Evolutionary conservation across 2,797 vertebrate species (phyloP).

Genomic region (Glossophaga mutica): DNA sequence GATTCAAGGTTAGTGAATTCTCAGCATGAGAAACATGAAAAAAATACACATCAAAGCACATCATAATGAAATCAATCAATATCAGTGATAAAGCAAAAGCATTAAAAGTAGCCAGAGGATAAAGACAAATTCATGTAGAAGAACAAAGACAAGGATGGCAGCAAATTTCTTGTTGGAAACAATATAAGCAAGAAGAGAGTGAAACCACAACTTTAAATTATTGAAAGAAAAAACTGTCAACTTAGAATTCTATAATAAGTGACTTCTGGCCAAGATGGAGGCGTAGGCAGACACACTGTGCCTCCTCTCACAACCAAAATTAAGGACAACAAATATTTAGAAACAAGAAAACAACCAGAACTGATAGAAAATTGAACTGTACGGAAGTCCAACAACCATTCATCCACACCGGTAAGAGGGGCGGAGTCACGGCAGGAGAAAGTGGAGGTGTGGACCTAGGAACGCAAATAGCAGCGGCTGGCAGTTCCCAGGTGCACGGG

Average conservation of each 20-base stretch:
- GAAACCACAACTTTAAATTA: neutral
- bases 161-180: neutral
- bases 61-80: constrained; percentile 13
- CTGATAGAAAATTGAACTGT: too few species aligned
- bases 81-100: neutral
- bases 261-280: too few species aligned
- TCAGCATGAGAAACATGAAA: neutral
- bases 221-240: neutral
- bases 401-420: too few species aligned
- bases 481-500: too few species aligned
- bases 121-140: neutral
- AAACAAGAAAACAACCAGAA: too few species aligned
- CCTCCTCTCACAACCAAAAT: too few species aligned
- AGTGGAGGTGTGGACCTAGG: too few species aligned
- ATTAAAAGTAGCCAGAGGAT: neutral
- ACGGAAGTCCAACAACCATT: too few species aligned
- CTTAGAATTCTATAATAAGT: neutral
- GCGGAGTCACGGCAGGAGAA: too few species aligned
- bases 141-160: neutral
- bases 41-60: neutral
- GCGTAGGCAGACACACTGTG: too few species aligned
- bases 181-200: neutral
- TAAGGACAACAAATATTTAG: too few species aligned
- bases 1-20: constrained; percentile 9
- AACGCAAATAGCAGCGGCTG: too few species aligned